These are phyloP conservation scores for Ispidina picta DNA, from an alignment of 2,797 vertebrate species.

Conservation along the genomic window DNA sequence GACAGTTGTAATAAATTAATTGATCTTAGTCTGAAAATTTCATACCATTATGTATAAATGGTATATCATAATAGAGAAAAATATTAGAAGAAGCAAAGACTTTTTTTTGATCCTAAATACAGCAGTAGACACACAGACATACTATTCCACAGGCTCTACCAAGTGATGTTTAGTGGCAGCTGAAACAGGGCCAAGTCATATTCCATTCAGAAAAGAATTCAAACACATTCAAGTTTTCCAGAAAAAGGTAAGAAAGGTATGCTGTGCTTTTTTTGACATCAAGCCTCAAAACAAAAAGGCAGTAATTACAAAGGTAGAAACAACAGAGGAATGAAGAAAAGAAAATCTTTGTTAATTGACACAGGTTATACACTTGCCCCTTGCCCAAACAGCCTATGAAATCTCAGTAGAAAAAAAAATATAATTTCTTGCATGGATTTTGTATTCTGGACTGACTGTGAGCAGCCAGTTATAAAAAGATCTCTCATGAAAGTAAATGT, in stretches of 20 bases:
- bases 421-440: background rate
- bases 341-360: background rate
- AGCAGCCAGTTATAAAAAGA: background rate
- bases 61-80: background rate
- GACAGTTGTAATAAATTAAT: background rate
- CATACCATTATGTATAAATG: background rate
- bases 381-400: background rate
- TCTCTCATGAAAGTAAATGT: background rate
- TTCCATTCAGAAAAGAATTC: background rate
- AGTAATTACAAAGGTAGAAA: background rate
- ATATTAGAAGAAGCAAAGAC: background rate
- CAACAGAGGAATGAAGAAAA: background rate
- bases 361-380: background rate
- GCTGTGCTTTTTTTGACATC: background rate
- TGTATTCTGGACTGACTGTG: background rate
- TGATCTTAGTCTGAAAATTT: background rate
- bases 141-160: background rate
- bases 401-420: background rate
- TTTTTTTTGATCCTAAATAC: background rate
- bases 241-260: background rate
- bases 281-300: background rate
- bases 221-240: background rate
- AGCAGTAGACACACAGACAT: background rate
- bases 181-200: background rate
- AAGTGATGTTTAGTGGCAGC: background rate